phyloP scores from a whole-genome alignment of 2,888 invertebrate species.

The Amphipoea oculea region DNA sequence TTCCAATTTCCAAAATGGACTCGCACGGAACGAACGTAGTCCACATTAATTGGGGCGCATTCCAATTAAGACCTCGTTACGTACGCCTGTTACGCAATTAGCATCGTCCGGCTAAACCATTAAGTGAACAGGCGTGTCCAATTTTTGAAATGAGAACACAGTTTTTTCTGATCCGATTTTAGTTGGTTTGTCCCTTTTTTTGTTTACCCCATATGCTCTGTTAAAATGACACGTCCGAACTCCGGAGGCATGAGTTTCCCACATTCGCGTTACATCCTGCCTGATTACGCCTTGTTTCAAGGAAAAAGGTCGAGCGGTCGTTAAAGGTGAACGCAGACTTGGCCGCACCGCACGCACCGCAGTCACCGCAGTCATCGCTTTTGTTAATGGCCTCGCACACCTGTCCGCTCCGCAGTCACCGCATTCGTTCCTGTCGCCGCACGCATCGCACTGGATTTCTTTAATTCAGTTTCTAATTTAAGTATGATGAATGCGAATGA shows the following conservation, averaged over 20 bases:
- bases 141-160: slow-evolving; percentile 70
- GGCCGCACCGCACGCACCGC: no score
- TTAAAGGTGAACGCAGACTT: no score
- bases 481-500: no score
- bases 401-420: no score
- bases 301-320: slow-evolving; percentile 4
- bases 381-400: no score
- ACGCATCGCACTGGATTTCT: no score
- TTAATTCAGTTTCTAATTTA: no score
- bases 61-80: slow-evolving; percentile 89
- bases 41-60: slow-evolving; percentile 89
- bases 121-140: slow-evolving; percentile 73
- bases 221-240: slow-evolving; percentile 18
- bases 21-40: slow-evolving; percentile 79
- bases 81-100: slow-evolving; percentile 88
- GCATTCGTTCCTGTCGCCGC: no score
- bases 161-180: slow-evolving; percentile 35
- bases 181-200: slow-evolving; percentile 8
- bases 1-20: slow-evolving; percentile 86
- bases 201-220: slow-evolving; percentile 3
- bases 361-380: no score
- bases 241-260: neutral
- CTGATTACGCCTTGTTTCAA: slow-evolving; percentile 8
- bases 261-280: slow-evolving; percentile 11
- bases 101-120: slow-evolving; percentile 78